Evolutionary conservation across 35 echinoderm and acorn worm species (phyloP).

Genomic region (Ophiothrix spiculata): DNA sequence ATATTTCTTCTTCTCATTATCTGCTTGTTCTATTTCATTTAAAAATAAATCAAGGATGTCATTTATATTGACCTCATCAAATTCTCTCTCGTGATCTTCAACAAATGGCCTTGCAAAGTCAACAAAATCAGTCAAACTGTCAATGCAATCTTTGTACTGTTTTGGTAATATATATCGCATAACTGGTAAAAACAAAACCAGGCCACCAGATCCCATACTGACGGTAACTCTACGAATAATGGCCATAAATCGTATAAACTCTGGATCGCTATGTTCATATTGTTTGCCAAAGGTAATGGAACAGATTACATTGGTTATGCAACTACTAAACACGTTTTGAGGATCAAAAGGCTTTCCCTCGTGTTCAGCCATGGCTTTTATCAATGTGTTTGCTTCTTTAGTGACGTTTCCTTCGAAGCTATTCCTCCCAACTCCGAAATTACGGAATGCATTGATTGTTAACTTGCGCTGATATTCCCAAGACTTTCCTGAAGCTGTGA

Average conservation of each 20-base stretch:
- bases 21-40: constrained; percentile 11
- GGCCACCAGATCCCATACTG: background rate
- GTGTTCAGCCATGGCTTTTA: background rate
- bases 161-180: constrained; percentile 7
- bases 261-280: constrained; percentile 14
- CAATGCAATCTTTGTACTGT: background rate
- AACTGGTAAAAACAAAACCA: constrained; percentile 24
- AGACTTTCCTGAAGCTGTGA: background rate
- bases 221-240: background rate
- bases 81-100: constrained; percentile 1
- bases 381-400: background rate
- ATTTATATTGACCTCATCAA: constrained; percentile 35
- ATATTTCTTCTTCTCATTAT: constrained; percentile 24
- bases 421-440: constrained; percentile 34
- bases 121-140: background rate
- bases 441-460: constrained; percentile 20
- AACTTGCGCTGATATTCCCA: constrained; percentile 37
- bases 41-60: constrained; percentile 70
- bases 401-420: constrained; percentile 21
- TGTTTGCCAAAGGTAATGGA: constrained; percentile 26
- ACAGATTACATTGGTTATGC: constrained; percentile 42
- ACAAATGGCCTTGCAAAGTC: background rate
- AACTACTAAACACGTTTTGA: background rate
- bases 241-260: constrained; percentile 11
- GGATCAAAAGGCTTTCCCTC: constrained; percentile 18